phyloP scores from a whole-genome alignment of 1,140 invertebrate species.

The Macrobrachium nipponense region DNA sequence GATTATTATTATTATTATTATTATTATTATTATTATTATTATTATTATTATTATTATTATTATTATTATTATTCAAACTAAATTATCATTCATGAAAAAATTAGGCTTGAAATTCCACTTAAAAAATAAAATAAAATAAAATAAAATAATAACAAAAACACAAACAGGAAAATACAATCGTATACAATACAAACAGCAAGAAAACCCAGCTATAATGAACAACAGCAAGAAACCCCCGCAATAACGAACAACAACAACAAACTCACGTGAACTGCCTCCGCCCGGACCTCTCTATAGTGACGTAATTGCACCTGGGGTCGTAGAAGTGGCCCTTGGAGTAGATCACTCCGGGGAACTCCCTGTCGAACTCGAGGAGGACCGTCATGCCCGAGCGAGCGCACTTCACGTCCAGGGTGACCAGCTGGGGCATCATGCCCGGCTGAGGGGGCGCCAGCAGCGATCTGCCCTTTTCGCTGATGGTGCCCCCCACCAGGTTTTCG shows the following conservation, averaged over 20 bases:
- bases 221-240: not conserved
- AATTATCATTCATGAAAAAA: too few species aligned
- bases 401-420: conserved; percentile 75
- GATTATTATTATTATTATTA: too few species aligned
- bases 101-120: too few species aligned
- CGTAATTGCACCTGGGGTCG: conserved; percentile 77
- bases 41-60: too few species aligned
- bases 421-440: conserved; percentile 65
- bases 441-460: not conserved
- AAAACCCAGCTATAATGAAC: not conserved
- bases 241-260: not conserved
- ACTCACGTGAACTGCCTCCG: conserved; percentile 52
- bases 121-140: too few species aligned
- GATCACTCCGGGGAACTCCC: conserved; percentile 78
- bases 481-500: not conserved
- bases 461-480: not conserved
- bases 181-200: not conserved
- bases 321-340: conserved; percentile 79
- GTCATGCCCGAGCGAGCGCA: conserved; percentile 74
- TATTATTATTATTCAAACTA: too few species aligned
- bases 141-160: too few species aligned
- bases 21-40: too few species aligned
- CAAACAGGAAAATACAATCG: too few species aligned
- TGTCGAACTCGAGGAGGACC: conserved; percentile 76
- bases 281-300: conserved; percentile 28